Evolutionary conservation across 2,888 invertebrate genomes (phyloP).

Genomic region (Galeopsomyia nigrocyanea): DNA sequence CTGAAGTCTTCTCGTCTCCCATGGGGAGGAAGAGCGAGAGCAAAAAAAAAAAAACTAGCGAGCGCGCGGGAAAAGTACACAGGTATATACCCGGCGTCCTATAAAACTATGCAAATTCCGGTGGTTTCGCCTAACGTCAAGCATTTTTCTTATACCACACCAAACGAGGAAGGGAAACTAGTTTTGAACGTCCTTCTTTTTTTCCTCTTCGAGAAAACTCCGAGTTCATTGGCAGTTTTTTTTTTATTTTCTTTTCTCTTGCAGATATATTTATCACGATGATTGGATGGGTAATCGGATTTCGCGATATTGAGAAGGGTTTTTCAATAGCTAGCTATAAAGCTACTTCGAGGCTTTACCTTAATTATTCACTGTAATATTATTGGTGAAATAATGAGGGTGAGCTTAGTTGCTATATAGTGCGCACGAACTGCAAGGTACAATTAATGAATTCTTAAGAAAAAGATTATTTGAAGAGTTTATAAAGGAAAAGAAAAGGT

Average conservation of each 20-base stretch:
- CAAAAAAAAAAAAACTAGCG: not conserved
- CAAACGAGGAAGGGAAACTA: constrained; percentile 6
- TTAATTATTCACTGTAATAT: constrained; percentile 31
- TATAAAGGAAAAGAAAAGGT: too few species aligned
- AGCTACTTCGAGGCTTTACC: not conserved
- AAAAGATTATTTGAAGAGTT: too few species aligned
- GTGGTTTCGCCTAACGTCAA: constrained; percentile 24
- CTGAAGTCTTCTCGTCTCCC: constrained; percentile 19
- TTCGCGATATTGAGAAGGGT: constrained; percentile 10
- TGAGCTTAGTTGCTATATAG: constrained; percentile 1
- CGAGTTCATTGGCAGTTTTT: not conserved
- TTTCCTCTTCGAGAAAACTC: not conserved
- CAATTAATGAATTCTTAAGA: too few species aligned
- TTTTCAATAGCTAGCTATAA: not conserved
- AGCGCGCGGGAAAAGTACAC: constrained; percentile 22
- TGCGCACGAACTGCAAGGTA: too few species aligned
- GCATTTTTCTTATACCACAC: constrained; percentile 32
- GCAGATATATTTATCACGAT: not conserved
- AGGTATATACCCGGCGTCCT: constrained; percentile 14
- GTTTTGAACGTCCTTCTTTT: constrained; percentile 16
- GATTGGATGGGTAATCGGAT: not conserved
- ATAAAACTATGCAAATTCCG: constrained; percentile 46
- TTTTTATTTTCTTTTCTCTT: not conserved
- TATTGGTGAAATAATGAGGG: constrained; percentile 1
- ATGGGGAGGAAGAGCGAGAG: constrained; percentile 19